Evolutionary conservation across 2,797 vertebrate genomes (phyloP).

Genomic region (Sebastes hubbsi): DNA sequence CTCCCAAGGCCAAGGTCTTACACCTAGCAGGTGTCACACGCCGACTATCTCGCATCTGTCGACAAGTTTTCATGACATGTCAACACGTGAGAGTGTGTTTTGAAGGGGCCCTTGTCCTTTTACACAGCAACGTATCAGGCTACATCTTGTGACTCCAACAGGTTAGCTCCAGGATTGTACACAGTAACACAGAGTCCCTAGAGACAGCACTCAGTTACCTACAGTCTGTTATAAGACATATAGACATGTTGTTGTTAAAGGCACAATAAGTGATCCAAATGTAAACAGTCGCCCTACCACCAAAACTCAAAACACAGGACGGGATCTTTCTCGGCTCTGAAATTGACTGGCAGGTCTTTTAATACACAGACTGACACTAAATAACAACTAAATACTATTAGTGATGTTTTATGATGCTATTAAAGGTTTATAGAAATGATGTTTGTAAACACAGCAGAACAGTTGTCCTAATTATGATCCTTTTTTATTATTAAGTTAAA

Average conservation of each 20-base stretch:
- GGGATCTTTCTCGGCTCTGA: background rate
- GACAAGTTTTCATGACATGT: constrained; percentile 49
- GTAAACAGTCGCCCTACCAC: background rate
- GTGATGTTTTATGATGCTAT: background rate
- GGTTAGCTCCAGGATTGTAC: background rate
- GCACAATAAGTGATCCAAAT: background rate
- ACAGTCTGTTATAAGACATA: background rate
- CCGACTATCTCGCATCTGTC: constrained; percentile 46
- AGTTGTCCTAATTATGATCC: background rate
- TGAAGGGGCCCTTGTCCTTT: constrained; percentile 12
- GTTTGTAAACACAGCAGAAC: background rate
- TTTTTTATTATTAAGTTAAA: background rate
- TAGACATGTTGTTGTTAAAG: background rate
- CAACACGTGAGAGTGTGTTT: constrained; percentile 28
- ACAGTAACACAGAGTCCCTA: constrained; percentile 7
- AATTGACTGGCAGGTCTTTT: background rate
- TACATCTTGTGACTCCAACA: constrained; percentile 18
- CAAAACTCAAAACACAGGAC: background rate
- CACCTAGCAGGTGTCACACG: constrained; percentile 74
- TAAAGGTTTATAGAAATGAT: too few species aligned
- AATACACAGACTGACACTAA: background rate
- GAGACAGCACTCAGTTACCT: constrained; percentile 16
- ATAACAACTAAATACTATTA: background rate
- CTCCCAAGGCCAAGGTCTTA: constrained; percentile 57
- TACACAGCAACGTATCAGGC: constrained; percentile 25